These are phyloP conservation scores for Pyrrhosoma nymphula DNA, from an alignment of 2,888 invertebrate genomes.

Conservation along the genomic window DNA sequence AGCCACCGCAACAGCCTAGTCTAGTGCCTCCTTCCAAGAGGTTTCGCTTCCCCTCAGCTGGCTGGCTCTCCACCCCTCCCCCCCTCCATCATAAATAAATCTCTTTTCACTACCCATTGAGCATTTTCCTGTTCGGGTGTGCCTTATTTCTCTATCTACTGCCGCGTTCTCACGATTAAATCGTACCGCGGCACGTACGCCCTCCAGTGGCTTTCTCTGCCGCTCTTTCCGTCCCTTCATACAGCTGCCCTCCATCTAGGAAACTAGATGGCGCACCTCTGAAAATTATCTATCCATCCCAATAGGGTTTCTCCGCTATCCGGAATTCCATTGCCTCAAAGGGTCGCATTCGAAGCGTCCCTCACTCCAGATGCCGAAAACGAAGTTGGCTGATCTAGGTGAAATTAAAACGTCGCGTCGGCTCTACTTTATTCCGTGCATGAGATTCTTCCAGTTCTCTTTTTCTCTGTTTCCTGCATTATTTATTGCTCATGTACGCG, in stretches of 20 bases:
- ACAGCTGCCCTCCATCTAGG: not conserved
- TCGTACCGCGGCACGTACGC: not conserved
- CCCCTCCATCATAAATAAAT: conserved; percentile 23
- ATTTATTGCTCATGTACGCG: too few relatives aligned
- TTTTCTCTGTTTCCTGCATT: too few relatives aligned
- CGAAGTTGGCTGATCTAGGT: too few relatives aligned
- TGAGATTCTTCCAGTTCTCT: too few relatives aligned
- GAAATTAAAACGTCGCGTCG: too few relatives aligned
- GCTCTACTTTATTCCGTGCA: too few relatives aligned
- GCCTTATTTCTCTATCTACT: conserved; percentile 28
- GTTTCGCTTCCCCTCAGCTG: not conserved
- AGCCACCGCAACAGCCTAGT: conserved; percentile 41
- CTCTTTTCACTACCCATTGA: conserved; percentile 35
- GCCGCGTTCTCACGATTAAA: conserved; percentile 18
- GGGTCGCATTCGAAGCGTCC: too few relatives aligned
- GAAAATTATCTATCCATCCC: not conserved
- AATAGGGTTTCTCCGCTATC: not conserved
- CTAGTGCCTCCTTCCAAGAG: conserved; percentile 19
- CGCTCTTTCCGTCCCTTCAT: not conserved
- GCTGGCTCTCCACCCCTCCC: not conserved
- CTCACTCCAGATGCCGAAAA: too few relatives aligned
- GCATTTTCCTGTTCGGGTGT: conserved; percentile 35
- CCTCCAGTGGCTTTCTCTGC: not conserved
- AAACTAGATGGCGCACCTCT: not conserved
- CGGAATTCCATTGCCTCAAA: not conserved